Evolutionary conservation across 1,140 invertebrate genomes (phyloP).

Genomic region (Brachionus sp.): DNA sequence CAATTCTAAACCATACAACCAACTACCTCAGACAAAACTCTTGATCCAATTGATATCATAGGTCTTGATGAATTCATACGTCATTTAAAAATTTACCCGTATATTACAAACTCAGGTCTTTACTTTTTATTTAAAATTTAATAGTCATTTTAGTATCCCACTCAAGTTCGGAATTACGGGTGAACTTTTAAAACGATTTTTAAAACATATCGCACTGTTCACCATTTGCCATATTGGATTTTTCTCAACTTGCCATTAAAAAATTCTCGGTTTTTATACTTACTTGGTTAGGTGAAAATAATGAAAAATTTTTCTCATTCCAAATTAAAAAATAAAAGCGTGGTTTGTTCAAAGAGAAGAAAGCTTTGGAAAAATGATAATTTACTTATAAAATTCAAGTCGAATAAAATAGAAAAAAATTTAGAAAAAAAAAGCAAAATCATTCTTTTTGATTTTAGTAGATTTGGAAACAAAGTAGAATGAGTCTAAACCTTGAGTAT

Average conservation of each 20-base stretch:
- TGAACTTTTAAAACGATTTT: constrained; percentile 42
- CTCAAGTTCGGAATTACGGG: constrained; percentile 45
- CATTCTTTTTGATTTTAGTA: neutral
- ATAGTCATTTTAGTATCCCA: constrained; percentile 30
- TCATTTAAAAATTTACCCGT: constrained; percentile 42
- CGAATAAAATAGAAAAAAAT: neutral
- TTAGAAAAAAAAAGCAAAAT: neutral
- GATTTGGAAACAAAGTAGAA: neutral
- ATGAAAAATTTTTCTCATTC: neutral
- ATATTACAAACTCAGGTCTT: constrained; percentile 44
- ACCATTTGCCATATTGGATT: neutral
- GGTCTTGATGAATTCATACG: neutral
- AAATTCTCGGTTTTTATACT: neutral
- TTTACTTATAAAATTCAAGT: neutral
- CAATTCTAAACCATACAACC: constrained; percentile 46
- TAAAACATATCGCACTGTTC: neutral
- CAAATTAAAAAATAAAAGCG: neutral
- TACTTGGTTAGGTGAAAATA: neutral
- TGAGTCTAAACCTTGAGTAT: constrained; percentile 25
- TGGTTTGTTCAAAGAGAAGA: neutral
- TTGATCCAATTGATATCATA: neutral
- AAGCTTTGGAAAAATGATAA: neutral
- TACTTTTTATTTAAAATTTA: neutral
- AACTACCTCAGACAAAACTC: constrained; percentile 43
- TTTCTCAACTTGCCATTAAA: neutral